Base-by-base conservation (phyloP, 2,113 vertebrate species). In the Nestor notabilis region DNA sequence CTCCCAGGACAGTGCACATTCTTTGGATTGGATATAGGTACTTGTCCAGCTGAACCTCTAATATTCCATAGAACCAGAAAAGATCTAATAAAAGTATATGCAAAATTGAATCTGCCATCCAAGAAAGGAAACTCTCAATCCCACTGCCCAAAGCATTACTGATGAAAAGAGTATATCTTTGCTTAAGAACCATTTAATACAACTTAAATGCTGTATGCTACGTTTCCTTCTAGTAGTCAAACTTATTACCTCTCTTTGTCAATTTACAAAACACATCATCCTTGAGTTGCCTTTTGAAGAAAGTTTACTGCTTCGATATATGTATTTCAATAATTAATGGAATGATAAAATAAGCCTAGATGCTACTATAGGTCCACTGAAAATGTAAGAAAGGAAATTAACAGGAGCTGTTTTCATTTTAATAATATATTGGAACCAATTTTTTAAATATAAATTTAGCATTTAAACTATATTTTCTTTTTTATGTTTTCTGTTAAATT, bases 291-390 rank as follows among this genome's bases (percentile, higher is more conserved):
- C 63, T 94, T 63, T 84, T 96, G 60, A 82, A 94, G 89, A 97
- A 96, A 91, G 72, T 66, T 97, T 96, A 92, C 64, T 82, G n/a
- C 28, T 80, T 55, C 23, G 76, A 74, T 96, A 94, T 90, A 93
- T 52, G 82, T 93, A 82, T 95, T 89, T 97, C 87, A 98, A 94
- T 97, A 98, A 97, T 96, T 98, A 97, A 97, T 95, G 55, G 69
- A 72, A 96, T 96, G 97, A 97, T 94, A 95, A 97, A 95, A 13
- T 88, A 83, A 92, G 17, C 5, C 16, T 95, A 43, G 75, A 89
- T 90, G 91, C 95, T 63, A 90, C 46, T 83, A 61, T 35, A 47
- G 63, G 50, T 13, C 3, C 83, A 89, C 11, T 52, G 63, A 91
- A 93, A 97, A 83, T 47, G 16, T 74, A 83, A 87, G 44, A 94